A percentile compares a stretch with the other conserved stretches of the same genome.
phyloP scores from a whole-genome alignment of 2,113 vertebrate genomes.

The Phalacrocorax pelagicus region DNA sequence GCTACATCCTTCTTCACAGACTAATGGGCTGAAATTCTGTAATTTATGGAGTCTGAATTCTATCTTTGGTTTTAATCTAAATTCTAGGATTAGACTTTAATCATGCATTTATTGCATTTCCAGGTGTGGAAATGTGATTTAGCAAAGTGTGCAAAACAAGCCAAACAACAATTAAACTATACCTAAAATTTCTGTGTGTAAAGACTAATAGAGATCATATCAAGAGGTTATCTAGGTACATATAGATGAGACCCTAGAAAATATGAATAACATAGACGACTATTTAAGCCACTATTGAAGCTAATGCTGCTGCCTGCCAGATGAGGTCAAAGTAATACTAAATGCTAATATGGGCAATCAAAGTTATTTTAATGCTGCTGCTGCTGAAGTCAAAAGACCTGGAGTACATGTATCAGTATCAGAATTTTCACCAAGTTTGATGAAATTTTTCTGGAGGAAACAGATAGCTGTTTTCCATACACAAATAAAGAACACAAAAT shows the following conservation, averaged over 20 bases:
- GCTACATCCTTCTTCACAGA: not conserved
- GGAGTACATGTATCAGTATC: not conserved
- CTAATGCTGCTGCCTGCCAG: not conserved
- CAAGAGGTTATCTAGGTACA: not conserved
- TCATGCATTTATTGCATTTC: not conserved
- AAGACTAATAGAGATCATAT: not conserved
- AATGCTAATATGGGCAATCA: not conserved
- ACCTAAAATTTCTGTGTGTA: not conserved
- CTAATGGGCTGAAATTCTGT: not conserved
- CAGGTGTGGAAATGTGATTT: not conserved
- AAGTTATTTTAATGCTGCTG: not conserved
- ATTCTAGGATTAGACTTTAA: conserved; percentile 2
- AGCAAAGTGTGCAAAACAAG: not conserved
- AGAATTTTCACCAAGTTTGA: not conserved
- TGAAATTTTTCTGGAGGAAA: not conserved
- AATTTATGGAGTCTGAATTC: not conserved
- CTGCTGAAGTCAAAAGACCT: not conserved
- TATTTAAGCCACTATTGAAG: not conserved
- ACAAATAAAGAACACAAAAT: not conserved
- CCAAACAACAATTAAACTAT: not conserved
- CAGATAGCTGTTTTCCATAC: not conserved
- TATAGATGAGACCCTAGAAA: not conserved
- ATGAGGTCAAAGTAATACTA: not conserved
- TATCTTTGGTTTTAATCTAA: not conserved
- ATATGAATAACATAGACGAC: not conserved